Conservation (phyloP, 1,140 invertebrate genomes). For the Chelonus insularis region DNA sequence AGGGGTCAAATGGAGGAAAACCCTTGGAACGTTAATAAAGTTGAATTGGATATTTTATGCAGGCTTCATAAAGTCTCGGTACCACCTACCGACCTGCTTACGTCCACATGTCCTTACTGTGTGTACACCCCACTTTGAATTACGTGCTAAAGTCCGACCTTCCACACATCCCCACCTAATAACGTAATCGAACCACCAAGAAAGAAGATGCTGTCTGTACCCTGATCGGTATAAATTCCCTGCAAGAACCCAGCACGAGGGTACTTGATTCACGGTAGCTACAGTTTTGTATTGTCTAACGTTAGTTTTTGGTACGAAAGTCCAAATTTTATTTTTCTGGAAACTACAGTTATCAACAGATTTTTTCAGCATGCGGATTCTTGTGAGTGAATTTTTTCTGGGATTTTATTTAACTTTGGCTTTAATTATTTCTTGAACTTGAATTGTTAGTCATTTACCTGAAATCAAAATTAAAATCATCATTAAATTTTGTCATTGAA, state of each 20-base stretch:
- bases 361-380: too few relatives aligned
- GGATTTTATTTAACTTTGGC: too few relatives aligned
- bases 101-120: neutral
- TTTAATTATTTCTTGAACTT: too few relatives aligned
- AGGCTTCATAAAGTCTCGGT: neutral
- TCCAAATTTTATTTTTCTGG: too few relatives aligned
- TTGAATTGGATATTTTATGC: neutral
- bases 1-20: neutral
- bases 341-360: too few relatives aligned
- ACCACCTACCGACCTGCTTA: constrained; percentile 12
- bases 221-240: constrained; percentile 41
- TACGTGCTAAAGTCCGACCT: constrained; percentile 6
- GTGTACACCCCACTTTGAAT: constrained; percentile 29
- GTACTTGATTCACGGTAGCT: constrained; percentile 17
- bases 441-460: too few relatives aligned
- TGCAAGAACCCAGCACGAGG: constrained; percentile 22
- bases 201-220: constrained; percentile 29
- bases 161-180: neutral
- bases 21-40: neutral
- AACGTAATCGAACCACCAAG: constrained; percentile 19
- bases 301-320: too few relatives aligned
- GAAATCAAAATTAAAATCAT: too few relatives aligned
- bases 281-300: constrained; percentile 8
- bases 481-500: too few relatives aligned
- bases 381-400: too few relatives aligned